These are phyloP conservation scores for Eupithecia insigniata DNA, from an alignment of 2,888 invertebrate genomes.

Conservation along the genomic window DNA sequence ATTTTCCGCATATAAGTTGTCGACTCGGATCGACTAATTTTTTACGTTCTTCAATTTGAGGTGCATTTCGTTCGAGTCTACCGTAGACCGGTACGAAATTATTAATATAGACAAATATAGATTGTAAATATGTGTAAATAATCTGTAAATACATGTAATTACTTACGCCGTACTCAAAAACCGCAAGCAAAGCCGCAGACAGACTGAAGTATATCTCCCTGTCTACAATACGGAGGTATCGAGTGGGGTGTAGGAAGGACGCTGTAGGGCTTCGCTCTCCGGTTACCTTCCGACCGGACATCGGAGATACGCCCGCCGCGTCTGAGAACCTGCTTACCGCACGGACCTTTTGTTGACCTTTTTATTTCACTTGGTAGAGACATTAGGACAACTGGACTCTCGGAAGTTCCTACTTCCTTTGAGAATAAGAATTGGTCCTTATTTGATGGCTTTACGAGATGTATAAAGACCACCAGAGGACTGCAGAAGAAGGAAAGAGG, in stretches of 20 bases:
- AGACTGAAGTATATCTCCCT: not conserved
- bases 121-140: no score
- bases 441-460: no score
- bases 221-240: not conserved
- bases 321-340: not conserved
- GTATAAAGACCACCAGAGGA: no score
- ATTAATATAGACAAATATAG: no score
- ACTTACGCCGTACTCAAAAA: not conserved
- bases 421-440: not conserved
- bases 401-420: not conserved
- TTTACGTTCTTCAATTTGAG: no score
- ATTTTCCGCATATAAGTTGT: no score
- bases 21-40: no score
- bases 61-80: no score
- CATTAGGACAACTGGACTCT: not conserved
- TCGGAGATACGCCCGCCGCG: not conserved
- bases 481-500: no score
- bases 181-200: not conserved
- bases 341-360: not conserved
- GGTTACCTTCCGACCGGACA: constrained; percentile 1
- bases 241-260: constrained; percentile 3
- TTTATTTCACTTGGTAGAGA: not conserved
- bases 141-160: no score
- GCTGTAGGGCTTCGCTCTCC: not conserved
- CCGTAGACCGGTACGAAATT: no score